Evolutionary conservation across 1,140 invertebrate genomes (phyloP).

Genomic region (Pomacea maculata): DNA sequence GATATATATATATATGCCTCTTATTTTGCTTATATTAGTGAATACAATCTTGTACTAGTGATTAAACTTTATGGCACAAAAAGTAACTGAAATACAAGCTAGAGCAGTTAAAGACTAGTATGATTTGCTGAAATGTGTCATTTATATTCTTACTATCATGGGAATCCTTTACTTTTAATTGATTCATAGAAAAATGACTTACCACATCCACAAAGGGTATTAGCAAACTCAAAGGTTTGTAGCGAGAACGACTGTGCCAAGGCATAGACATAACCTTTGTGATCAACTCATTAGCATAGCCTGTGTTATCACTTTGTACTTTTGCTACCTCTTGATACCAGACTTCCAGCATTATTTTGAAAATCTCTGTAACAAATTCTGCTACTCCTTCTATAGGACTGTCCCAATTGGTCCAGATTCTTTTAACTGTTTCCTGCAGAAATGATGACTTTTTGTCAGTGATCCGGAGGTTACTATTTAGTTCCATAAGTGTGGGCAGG

Average conservation of each 20-base stretch:
- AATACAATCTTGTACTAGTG: too few relatives aligned
- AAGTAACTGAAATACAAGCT: too few relatives aligned
- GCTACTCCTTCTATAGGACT: conserved; percentile 56
- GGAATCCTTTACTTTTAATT: too few relatives aligned
- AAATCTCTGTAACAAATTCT: conserved; percentile 40
- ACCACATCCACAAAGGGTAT: conserved; percentile 38
- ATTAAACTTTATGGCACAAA: too few relatives aligned
- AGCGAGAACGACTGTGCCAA: conserved; percentile 51
- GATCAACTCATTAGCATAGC: conserved; percentile 31
- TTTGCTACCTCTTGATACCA: conserved; percentile 29
- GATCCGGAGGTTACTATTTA: background rate
- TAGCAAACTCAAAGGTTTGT: conserved; percentile 43
- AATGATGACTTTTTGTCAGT: conserved; percentile 14
- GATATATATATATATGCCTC: too few relatives aligned
- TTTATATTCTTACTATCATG: too few relatives aligned
- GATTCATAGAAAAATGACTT: too few relatives aligned
- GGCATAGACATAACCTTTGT: conserved; percentile 31
- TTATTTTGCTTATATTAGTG: too few relatives aligned
- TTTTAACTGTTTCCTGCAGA: conserved; percentile 25
- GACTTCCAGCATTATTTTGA: conserved; percentile 37
- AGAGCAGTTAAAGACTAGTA: too few relatives aligned
- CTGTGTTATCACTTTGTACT: background rate
- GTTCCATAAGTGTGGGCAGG: background rate
- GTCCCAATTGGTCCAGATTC: conserved; percentile 48
- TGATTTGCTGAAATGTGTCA: too few relatives aligned